Conservation (phyloP, 2,888 invertebrate species). For the Epinotia demarniana region DNA sequence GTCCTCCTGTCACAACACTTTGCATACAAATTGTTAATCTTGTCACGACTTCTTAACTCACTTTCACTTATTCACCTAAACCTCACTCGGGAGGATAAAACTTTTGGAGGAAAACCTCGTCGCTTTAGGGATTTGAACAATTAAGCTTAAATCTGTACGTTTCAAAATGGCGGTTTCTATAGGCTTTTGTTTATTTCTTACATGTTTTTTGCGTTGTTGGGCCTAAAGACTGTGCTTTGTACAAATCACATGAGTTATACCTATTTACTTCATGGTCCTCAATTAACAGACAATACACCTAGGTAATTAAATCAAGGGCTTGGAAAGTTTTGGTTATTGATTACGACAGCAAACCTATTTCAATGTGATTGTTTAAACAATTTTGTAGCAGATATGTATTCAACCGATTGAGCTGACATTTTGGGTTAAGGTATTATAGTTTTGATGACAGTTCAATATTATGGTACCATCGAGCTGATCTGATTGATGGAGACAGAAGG, state of each 20-base stretch:
- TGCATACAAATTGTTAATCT: constrained; percentile 27
- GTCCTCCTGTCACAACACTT: constrained; percentile 14
- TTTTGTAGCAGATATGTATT: too few relatives aligned
- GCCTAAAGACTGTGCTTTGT: neutral
- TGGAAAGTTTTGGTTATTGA: too few relatives aligned
- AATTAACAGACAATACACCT: too few relatives aligned
- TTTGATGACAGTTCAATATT: too few relatives aligned
- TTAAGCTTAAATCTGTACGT: constrained; percentile 26
- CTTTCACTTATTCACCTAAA: constrained; percentile 9
- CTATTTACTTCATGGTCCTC: too few relatives aligned
- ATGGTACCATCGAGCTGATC: too few relatives aligned
- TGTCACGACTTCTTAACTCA: constrained; percentile 17
- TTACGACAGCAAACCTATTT: too few relatives aligned
- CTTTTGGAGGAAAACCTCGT: constrained; percentile 13
- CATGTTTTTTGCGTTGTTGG: neutral
- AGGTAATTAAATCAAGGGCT: too few relatives aligned
- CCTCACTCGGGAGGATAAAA: constrained; percentile 21
- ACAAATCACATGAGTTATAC: neutral
- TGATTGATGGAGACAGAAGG: too few relatives aligned
- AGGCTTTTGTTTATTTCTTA: constrained; percentile 3
- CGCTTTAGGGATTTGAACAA: neutral
- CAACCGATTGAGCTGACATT: too few relatives aligned
- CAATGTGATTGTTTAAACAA: too few relatives aligned
- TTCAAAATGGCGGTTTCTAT: constrained; percentile 18
- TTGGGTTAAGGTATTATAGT: too few relatives aligned